Evolutionary conservation across 2,888 invertebrate species (phyloP).

Genomic region (Dasypolia templi): DNA sequence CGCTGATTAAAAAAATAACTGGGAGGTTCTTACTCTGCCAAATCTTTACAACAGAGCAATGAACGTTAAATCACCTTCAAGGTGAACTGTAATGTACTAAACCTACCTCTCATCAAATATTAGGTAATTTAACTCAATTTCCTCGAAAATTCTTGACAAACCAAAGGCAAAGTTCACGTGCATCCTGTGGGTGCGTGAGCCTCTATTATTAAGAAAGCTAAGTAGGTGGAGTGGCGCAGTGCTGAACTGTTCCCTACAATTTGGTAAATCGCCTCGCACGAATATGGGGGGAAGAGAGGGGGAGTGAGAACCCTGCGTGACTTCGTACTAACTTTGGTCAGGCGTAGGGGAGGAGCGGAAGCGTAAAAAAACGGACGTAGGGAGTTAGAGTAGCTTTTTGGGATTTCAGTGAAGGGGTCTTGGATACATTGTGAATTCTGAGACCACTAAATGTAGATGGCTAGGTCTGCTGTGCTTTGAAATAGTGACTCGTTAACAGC

Average conservation of each 20-base stretch:
- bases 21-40: too few relatives aligned
- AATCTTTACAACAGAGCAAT: background rate
- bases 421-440: background rate
- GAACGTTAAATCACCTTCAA: background rate
- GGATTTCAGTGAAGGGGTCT: background rate
- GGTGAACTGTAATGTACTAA: background rate
- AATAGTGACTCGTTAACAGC: background rate
- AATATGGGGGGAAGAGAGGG: slow-evolving; percentile 46
- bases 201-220: slow-evolving; percentile 66
- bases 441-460: background rate
- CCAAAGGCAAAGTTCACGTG: slow-evolving; percentile 49
- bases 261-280: slow-evolving; percentile 81
- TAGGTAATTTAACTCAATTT: slow-evolving; percentile 14
- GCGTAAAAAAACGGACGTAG: slow-evolving; percentile 26
- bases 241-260: slow-evolving; percentile 81
- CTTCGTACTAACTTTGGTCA: slow-evolving; percentile 72
- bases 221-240: slow-evolving; percentile 75
- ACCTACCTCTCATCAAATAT: background rate
- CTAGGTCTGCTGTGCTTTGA: background rate
- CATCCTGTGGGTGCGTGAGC: slow-evolving; percentile 63
- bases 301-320: slow-evolving; percentile 73
- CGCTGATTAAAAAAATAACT: background rate
- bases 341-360: slow-evolving; percentile 36
- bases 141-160: slow-evolving; percentile 37
- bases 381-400: background rate